These are phyloP conservation scores for Trematomus bernacchii DNA, from an alignment of 2,797 vertebrate species.

Conservation along the genomic window DNA sequence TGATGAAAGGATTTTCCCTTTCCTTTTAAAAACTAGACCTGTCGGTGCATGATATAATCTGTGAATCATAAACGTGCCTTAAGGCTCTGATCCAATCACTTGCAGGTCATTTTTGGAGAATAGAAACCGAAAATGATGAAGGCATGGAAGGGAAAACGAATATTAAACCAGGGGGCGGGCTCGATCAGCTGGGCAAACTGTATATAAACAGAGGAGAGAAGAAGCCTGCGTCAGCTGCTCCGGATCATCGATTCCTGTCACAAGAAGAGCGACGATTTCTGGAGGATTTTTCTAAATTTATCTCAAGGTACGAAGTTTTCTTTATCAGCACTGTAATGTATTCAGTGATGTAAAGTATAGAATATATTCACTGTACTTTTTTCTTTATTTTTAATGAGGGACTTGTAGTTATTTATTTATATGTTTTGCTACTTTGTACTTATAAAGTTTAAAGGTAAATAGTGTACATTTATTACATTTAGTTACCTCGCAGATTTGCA, in stretches of 20 bases:
- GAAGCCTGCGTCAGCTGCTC: background rate
- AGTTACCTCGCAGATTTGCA: no score
- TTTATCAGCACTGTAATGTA: no score
- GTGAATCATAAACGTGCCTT: background rate
- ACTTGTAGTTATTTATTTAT: no score
- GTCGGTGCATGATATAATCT: background rate
- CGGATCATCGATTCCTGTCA: background rate
- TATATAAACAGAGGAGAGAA: constrained; percentile 14
- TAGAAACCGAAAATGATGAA: constrained; percentile 55
- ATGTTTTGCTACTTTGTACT: no score
- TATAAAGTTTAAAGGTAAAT: no score
- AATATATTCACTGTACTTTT: no score
- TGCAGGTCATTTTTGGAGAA: constrained; percentile 31
- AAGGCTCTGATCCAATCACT: no score
- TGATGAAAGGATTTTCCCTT: background rate
- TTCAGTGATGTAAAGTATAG: no score
- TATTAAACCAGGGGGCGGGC: background rate
- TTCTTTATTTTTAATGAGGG: no score
- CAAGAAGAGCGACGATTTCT: background rate
- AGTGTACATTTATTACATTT: no score
- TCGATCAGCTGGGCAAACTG: constrained; percentile 9
- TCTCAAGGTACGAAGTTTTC: no score
- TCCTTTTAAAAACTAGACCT: background rate
- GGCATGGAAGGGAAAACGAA: constrained; percentile 51
- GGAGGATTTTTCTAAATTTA: background rate